Conservation (phyloP, 2,797 vertebrate genomes). For the Vireo griseus region DNA sequence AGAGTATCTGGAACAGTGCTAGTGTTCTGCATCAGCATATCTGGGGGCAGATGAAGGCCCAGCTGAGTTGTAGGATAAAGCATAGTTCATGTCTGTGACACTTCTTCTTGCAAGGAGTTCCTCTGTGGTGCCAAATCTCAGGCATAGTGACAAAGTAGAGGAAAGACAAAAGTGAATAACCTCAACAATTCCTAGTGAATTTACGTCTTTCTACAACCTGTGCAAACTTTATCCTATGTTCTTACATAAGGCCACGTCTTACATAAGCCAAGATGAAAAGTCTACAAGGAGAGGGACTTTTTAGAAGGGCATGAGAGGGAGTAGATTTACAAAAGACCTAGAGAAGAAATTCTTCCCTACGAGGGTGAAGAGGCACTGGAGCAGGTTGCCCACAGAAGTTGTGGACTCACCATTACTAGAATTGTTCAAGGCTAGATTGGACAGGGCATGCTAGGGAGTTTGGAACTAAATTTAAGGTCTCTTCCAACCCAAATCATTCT, state of each 20-base stretch:
- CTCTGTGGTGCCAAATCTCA: not conserved
- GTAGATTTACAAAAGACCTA: not conserved
- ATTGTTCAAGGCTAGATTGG: not conserved
- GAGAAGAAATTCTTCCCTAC: not conserved
- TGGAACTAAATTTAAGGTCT: not conserved
- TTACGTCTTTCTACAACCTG: not conserved
- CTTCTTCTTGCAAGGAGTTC: not conserved
- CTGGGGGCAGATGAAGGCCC: not conserved
- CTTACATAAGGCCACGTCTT: not conserved
- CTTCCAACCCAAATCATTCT: not conserved
- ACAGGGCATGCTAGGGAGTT: accelerated
- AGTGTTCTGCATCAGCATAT: not conserved
- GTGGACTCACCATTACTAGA: not conserved
- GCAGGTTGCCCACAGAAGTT: not conserved
- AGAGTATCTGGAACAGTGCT: not conserved
- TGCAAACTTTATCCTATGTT: not conserved
- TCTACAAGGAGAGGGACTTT: not conserved
- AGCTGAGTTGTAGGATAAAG: not conserved
- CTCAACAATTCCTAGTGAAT: not conserved
- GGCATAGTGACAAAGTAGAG: not conserved
- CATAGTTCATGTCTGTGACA: not conserved
- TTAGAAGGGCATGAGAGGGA: not conserved
- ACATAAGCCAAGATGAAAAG: not conserved
- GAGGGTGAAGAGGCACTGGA: not conserved
- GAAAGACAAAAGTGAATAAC: not conserved